Conservation (phyloP, 2,888 invertebrate genomes). For the Drosophila macrothrix region DNA sequence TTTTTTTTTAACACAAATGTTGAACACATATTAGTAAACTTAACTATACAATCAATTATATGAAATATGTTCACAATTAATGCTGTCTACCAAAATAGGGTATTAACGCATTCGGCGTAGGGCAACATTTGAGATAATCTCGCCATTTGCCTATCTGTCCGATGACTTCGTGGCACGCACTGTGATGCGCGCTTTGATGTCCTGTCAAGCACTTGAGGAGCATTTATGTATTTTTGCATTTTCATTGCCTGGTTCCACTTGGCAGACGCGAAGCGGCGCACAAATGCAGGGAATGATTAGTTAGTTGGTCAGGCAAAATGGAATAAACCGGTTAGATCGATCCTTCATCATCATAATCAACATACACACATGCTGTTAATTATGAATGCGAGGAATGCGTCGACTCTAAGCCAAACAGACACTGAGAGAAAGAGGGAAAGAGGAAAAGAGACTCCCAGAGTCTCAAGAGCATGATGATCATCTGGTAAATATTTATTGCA, state of each 20-base stretch:
- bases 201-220: constrained; percentile 81
- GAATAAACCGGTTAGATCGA: constrained; percentile 71
- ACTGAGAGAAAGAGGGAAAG: neutral
- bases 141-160: constrained; percentile 47
- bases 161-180: constrained; percentile 72
- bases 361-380: constrained; percentile 68
- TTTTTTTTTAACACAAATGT: too few species aligned
- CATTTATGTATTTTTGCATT: constrained; percentile 81
- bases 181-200: constrained; percentile 80
- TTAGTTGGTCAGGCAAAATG: constrained; percentile 78
- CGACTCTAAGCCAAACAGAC: constrained; percentile 9
- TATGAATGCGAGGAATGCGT: constrained; percentile 77
- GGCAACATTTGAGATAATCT: neutral
- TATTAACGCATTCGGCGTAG: constrained; percentile 11
- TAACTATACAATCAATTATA: too few species aligned
- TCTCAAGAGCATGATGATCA: constrained; percentile 38
- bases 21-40: neutral
- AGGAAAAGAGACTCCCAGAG: neutral
- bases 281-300: constrained; percentile 77
- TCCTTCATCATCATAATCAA: constrained; percentile 79
- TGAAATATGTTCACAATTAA: neutral
- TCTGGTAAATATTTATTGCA: constrained; percentile 64
- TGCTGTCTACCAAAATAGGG: constrained; percentile 16
- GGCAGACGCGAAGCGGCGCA: constrained; percentile 27
- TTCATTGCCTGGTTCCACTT: constrained; percentile 66